Base-by-base conservation (phyloP, 2,888 invertebrate species). In the Phymatocera aterrima region DNA sequence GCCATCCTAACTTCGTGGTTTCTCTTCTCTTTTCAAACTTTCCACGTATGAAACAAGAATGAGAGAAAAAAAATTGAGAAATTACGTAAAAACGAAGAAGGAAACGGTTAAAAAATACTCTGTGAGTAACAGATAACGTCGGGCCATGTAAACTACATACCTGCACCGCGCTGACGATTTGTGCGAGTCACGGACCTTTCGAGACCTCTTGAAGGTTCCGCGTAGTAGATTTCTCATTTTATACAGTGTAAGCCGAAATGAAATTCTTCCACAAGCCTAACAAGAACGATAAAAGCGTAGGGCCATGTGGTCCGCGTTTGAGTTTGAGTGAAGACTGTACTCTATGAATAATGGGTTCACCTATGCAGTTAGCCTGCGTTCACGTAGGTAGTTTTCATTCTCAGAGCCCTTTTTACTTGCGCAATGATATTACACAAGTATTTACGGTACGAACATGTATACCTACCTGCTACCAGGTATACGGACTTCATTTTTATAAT, bases 121-220 rank as follows among this genome's bases (percentile, higher is more conserved):
- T n/a, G n/a, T n/a, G 24, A 21, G 51, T 51, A 51, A 51, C 24
- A 51, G 31, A 61, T 31, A 61, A 61, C 31, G 34, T 61, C 31
- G 61, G 61, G 61, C 61, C 28, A 61, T 61, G 28, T 61, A 34
- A n/a, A n/a, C n/a, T n/a, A n/a, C n/a, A n/a, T n/a, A n/a, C n/a
- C n/a, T n/a, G n/a, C n/a, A n/a, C n/a, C n/a, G n/a, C 34, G 8
- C 61, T 31, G 61, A 61, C 61, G n/a, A 28, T n/a, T n/a, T 28
- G 31, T n/a, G 61, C 61, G 34, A 61, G 61, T 61, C 61, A 61
- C 31, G 28, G 34, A 61, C 61, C 61, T 61, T n/a, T 31, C 5
- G 34, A 61, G 61, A 61, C 61, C 61, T 61, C 31, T 61, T 61
- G 34, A 28, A 61, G 61, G n/a, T 61, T 61, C 34, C n/a, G n/a